Evolutionary conservation across 2,797 vertebrate species (phyloP).

Genomic region (Chrosomus eos): DNA sequence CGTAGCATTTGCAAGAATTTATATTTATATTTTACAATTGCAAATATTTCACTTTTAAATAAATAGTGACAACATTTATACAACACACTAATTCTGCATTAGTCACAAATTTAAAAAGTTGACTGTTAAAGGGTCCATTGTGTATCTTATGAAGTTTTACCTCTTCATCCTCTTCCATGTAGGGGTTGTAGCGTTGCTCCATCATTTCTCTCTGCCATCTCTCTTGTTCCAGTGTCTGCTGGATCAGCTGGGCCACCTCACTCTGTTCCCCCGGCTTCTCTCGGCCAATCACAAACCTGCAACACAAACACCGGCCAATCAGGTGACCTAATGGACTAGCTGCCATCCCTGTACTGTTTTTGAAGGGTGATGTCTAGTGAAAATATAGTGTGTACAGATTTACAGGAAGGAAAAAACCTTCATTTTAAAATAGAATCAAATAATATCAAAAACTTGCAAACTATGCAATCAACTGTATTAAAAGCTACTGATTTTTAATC

Average conservation of each 20-base stretch:
- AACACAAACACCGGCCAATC: conserved; percentile 28
- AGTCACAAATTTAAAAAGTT: background rate
- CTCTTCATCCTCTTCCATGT: conserved; percentile 90
- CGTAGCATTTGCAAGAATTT: too few species aligned
- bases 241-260: conserved; percentile 97
- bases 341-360: background rate
- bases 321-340: background rate
- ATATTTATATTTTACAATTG: too few species aligned
- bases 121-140: background rate
- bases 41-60: background rate
- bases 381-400: background rate
- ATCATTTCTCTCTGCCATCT: conserved; percentile 98
- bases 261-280: conserved; percentile 98
- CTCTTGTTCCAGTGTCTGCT: conserved; percentile 97
- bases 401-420: background rate
- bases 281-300: conserved; percentile 93
- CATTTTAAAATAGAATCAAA: background rate
- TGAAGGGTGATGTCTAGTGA: background rate
- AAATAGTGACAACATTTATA: background rate
- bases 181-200: conserved; percentile 94
- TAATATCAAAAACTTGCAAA: background rate
- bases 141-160: conserved; percentile 19
- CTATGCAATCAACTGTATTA: background rate
- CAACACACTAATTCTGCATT: background rate
- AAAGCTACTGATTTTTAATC: background rate